phyloP scores from a whole-genome alignment of 2,797 vertebrate species.

The Melanotaenia parkinsoni region DNA sequence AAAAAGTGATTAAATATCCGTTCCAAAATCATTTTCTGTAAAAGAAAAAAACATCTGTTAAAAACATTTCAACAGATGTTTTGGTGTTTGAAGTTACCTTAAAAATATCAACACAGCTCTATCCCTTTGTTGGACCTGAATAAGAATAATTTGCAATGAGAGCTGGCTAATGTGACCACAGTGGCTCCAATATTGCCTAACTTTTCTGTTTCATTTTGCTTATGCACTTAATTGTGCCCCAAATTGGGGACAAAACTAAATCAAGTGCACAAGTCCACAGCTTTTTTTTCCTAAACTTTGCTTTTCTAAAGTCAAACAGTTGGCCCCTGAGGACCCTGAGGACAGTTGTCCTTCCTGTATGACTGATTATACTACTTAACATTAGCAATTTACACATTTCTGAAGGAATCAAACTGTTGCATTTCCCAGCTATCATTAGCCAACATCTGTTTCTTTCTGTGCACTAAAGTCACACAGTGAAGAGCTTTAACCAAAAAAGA shows the following conservation, averaged over 20 bases:
- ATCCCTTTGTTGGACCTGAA: not conserved
- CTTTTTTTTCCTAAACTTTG: conserved; percentile 5
- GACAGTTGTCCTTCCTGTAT: conserved; percentile 9
- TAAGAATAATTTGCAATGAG: not conserved
- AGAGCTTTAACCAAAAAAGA: conserved; percentile 12
- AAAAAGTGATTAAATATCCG: too few species aligned
- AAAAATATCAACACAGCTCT: too few species aligned
- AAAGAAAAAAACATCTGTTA: too few species aligned
- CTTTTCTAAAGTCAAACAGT: conserved; percentile 19
- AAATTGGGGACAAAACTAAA: not conserved
- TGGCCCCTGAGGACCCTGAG: not conserved
- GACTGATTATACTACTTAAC: conserved; percentile 32
- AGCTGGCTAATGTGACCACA: not conserved
- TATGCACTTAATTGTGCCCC: too few species aligned
- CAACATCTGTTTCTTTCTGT: conserved; percentile 24
- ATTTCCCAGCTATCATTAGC: conserved; percentile 21
- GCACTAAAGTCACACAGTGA: conserved; percentile 28
- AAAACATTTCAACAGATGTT: too few species aligned
- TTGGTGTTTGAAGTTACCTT: too few species aligned
- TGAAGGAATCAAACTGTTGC: conserved; percentile 45
- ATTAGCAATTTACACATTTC: conserved; percentile 51
- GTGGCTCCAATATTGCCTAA: too few species aligned
- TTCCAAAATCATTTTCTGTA: too few species aligned
- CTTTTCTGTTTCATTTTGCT: not conserved
- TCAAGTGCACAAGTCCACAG: not conserved